Evolutionary conservation across 2,888 invertebrate genomes (phyloP).

Genomic region (Punctoribates punctum): DNA sequence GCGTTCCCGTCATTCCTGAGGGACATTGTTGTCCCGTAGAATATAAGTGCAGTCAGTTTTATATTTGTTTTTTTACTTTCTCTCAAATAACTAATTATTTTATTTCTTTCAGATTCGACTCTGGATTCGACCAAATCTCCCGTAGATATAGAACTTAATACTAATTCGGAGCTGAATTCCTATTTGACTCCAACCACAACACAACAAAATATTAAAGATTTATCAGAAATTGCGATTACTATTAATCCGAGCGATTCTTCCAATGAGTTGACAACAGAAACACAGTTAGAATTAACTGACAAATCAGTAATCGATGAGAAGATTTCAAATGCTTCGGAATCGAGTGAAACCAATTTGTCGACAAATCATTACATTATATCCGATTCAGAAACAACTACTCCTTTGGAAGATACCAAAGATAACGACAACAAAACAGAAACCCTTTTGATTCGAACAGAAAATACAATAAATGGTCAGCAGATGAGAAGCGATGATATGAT

Average conservation of each 20-base stretch:
- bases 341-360: not conserved
- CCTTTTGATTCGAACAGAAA: not conserved
- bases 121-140: not conserved
- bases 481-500: constrained; percentile 1
- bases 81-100: not conserved
- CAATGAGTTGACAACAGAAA: not conserved
- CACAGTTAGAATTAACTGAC: not conserved
- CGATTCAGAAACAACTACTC: not conserved
- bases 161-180: not conserved
- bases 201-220: not conserved
- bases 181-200: not conserved
- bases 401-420: not conserved
- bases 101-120: not conserved
- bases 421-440: not conserved
- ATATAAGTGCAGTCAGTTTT: constrained; percentile 67
- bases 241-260: not conserved
- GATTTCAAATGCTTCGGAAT: not conserved
- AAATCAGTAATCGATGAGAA: not conserved
- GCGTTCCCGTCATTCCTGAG: constrained; percentile 67
- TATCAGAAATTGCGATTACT: not conserved
- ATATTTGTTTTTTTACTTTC: not conserved
- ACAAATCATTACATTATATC: not conserved
- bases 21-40: constrained; percentile 81
- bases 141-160: not conserved
- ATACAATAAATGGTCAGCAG: constrained; percentile 16